Evolutionary conservation across 2,888 invertebrate species (phyloP), one percentile per base, ranked within the genome.

Genomic region (Trissolcus brochymenae): DNA sequence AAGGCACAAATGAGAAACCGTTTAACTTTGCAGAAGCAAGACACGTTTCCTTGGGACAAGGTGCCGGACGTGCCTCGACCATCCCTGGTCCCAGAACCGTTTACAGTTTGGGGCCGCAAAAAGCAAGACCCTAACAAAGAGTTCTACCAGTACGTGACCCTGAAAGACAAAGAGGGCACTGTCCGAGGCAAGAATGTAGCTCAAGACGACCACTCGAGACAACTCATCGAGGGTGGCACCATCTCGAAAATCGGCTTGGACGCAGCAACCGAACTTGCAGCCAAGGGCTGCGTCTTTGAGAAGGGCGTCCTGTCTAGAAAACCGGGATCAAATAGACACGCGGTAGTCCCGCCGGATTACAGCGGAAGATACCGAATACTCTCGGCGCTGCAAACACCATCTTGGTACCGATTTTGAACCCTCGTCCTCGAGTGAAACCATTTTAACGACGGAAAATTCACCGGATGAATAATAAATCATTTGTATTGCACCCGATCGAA

Each of bases 1-100:
- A 56, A 21, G 6, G 6, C 56, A 54, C 53, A 72, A 66, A 72
- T 65, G 62, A 65, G 62, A 54, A 64, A 66, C 54, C 19, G 19
- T 66, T 68, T 78, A 64, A 60, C 49, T 71, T 77, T 79, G 91
- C 93, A 94, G 94, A 94, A 92, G 90, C 92, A 92, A 89, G 90
- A 91, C 84, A 90, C 92, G 90, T 94, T 95, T 87, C 95, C 95
- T 86, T 96, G 96, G 96, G 95, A 95, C 90, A 95, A 95, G 92
- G 94, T 95, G 90, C 96, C 96, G 86, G 94, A 92, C 90, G 95
- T 96, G 86, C 95, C 96, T 83, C 92, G 96, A 83, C 96, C 96
- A 85, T 95, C 95, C 87, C 92, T 95, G 90, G 94, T 96, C 83
- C 93, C 95, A 82, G 95, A 95, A 88, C 95, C 95, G 81, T 93